These are phyloP conservation scores for Axis porcinus DNA, from an alignment of 2,113 vertebrate species.

Conservation along the genomic window DNA sequence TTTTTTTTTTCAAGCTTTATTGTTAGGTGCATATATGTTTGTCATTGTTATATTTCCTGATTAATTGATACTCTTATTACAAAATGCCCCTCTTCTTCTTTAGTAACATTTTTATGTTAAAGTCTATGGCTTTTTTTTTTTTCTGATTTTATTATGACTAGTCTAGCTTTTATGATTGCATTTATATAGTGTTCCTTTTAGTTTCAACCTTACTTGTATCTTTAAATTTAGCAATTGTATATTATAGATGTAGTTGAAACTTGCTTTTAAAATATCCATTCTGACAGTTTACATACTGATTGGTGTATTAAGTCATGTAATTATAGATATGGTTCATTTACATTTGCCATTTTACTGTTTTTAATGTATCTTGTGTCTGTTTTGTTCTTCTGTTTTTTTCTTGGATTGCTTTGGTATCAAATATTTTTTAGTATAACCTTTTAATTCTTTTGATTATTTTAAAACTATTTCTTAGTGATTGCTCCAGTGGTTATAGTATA, in stretches of 20 bases:
- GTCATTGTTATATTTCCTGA: not conserved
- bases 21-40: not conserved
- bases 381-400: not conserved
- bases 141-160: not conserved
- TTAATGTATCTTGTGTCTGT: not conserved
- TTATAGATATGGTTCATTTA: not conserved
- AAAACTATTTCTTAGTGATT: not conserved
- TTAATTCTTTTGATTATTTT: not conserved
- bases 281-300: not conserved
- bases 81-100: not conserved
- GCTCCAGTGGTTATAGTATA: not conserved
- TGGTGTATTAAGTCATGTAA: not conserved
- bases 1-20: not conserved
- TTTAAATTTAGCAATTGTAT: not conserved
- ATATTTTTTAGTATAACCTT: not conserved
- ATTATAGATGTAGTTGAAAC: not conserved
- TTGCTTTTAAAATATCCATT: not conserved
- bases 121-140: not conserved
- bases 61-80: not conserved
- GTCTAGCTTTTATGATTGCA: not conserved
- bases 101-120: not conserved
- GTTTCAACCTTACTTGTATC: not conserved
- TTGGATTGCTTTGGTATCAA: not conserved
- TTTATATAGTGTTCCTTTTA: not conserved
- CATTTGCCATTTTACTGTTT: not conserved